Conservation (phyloP, 2,888 invertebrate genomes). For the Rhagophthalmus giganteus region DNA sequence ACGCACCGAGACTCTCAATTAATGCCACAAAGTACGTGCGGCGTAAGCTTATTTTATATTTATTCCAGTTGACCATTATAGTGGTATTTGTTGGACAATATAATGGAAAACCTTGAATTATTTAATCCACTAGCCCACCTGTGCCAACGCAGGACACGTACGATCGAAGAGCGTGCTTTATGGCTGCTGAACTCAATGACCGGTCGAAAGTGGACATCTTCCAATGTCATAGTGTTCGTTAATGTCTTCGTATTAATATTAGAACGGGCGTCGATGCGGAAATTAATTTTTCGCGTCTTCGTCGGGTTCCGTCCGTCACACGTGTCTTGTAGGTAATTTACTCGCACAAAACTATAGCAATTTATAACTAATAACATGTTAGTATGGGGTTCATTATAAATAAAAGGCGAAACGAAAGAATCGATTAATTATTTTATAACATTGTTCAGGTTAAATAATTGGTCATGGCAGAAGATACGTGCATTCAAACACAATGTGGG, state of each 20-base stretch:
- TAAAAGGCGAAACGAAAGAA: conserved; percentile 48
- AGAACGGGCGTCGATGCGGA: background rate
- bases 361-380: conserved; percentile 32
- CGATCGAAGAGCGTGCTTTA: conserved; percentile 50
- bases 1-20: conserved; percentile 50
- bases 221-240: conserved; percentile 21
- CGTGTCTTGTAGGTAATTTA: conserved; percentile 3
- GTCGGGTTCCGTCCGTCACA: background rate
- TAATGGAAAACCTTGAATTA: conserved; percentile 18
- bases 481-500: conserved; percentile 51
- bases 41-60: conserved; percentile 50
- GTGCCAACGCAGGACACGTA: conserved; percentile 46
- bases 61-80: conserved; percentile 43
- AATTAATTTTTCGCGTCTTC: conserved; percentile 1
- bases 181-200: conserved; percentile 50
- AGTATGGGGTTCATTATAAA: conserved; percentile 27
- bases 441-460: conserved; percentile 51
- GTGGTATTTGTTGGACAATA: conserved; percentile 31
- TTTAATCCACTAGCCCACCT: conserved; percentile 40
- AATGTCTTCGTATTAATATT: background rate
- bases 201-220: conserved; percentile 35
- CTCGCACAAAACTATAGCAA: conserved; percentile 15
- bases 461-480: conserved; percentile 53
- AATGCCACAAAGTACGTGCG: conserved; percentile 44
- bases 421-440: conserved; percentile 54